Evolutionary conservation across 2,888 invertebrate genomes (phyloP).

Genomic region (Clivina fossor): DNA sequence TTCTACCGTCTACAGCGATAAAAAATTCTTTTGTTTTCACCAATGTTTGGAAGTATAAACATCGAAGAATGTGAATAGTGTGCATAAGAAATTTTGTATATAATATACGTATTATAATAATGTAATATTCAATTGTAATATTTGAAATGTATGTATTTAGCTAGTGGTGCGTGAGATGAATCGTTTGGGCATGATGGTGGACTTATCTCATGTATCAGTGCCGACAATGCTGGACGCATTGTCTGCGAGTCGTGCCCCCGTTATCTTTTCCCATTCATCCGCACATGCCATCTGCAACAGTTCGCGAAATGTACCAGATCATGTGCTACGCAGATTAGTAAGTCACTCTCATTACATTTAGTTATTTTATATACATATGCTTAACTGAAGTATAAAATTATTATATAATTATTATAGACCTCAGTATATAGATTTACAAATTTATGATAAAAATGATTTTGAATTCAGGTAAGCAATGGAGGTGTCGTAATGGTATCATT

Average conservation of each 20-base stretch:
- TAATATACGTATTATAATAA: too few relatives aligned
- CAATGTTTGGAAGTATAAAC: too few relatives aligned
- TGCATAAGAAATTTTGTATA: too few relatives aligned
- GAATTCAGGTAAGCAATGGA: constrained; percentile 59
- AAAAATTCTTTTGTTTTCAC: too few relatives aligned
- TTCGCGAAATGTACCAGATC: constrained; percentile 62
- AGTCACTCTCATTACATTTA: constrained; percentile 40
- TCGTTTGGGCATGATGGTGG: constrained; percentile 64
- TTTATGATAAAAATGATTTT: too few relatives aligned
- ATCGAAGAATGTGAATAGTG: too few relatives aligned
- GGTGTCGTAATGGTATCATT: constrained; percentile 70
- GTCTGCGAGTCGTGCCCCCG: constrained; percentile 56
- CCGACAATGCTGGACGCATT: constrained; percentile 60
- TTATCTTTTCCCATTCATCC: constrained; percentile 63
- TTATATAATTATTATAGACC: neutral
- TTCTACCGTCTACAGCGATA: too few relatives aligned
- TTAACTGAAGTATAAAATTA: neutral
- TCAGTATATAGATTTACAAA: too few relatives aligned
- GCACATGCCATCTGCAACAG: constrained; percentile 60
- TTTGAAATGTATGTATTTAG: constrained; percentile 43
- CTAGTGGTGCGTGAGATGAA: constrained; percentile 63
- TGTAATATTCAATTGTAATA: too few relatives aligned
- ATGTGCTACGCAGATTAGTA: constrained; percentile 57
- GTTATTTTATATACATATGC: neutral
- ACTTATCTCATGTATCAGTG: constrained; percentile 59